Evolutionary conservation across 2,797 vertebrate genomes (phyloP).

Genomic region (Neosilurus hyrtlii): DNA sequence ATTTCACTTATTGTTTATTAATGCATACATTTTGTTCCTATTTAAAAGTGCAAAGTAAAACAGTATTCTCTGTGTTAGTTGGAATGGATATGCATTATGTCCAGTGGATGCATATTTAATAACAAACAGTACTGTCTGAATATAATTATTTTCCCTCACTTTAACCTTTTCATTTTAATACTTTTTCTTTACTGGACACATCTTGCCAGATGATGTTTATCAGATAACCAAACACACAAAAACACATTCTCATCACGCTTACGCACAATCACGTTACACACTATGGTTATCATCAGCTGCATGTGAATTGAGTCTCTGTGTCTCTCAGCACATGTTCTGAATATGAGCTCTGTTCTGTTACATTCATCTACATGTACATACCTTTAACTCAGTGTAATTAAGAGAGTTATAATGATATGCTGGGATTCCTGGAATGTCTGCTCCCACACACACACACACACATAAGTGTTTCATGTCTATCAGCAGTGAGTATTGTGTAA

Average conservation of each 20-base stretch:
- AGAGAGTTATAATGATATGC: slow-evolving; percentile 49
- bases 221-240: not conserved
- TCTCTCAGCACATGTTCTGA: slow-evolving; percentile 64
- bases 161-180: not conserved
- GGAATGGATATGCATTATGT: not conserved
- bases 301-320: slow-evolving; percentile 25
- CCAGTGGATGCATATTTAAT: not conserved
- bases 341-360: slow-evolving; percentile 34
- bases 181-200: not conserved
- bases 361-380: slow-evolving; percentile 43
- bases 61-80: too few relatives aligned
- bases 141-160: not conserved
- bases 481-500: slow-evolving; percentile 10
- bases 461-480: slow-evolving; percentile 13
- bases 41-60: slow-evolving; percentile 1
- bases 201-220: not conserved
- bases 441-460: slow-evolving; percentile 25
- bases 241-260: slow-evolving; percentile 15
- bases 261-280: not conserved
- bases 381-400: slow-evolving; percentile 21
- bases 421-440: slow-evolving; percentile 69
- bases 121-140: not conserved
- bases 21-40: not conserved
- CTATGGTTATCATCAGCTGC: not conserved
- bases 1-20: not conserved